Evolutionary conservation across 37 sponge, comb jelly and placozoan species (phyloP).

Genomic region (Beroe forskalii): DNA sequence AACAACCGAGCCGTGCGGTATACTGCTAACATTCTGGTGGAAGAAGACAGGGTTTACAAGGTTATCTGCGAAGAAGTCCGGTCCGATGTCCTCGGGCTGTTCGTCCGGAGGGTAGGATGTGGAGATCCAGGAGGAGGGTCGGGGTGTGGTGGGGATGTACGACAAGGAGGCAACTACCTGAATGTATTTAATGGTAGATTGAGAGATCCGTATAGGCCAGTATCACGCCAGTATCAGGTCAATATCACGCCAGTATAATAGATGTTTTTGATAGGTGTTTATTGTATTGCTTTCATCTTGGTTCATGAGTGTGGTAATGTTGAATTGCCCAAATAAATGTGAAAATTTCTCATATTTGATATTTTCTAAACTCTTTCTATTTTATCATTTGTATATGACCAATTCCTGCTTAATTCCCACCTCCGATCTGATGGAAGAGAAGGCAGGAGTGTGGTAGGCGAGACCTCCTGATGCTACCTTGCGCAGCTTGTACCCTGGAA

Average conservation of each 20-base stretch:
- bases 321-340: too few relatives aligned
- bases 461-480: not conserved
- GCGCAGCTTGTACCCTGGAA: not conserved
- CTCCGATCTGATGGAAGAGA: not conserved
- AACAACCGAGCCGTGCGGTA: not conserved
- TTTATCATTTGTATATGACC: too few relatives aligned
- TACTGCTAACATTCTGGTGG: slow-evolving; percentile 40
- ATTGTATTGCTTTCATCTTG: too few relatives aligned
- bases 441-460: slow-evolving; percentile 11
- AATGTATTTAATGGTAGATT: too few relatives aligned
- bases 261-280: too few relatives aligned
- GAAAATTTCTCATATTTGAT: too few relatives aligned
- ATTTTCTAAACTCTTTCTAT: too few relatives aligned
- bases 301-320: too few relatives aligned
- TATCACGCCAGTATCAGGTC: too few relatives aligned
- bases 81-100: not conserved
- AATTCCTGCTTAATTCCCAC: too few relatives aligned
- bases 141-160: not conserved
- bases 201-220: too few relatives aligned
- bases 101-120: not conserved
- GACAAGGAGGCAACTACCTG: not conserved
- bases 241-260: too few relatives aligned
- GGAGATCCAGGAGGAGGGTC: slow-evolving; percentile 1
- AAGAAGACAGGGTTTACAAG: slow-evolving; percentile 44
- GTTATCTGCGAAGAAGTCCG: slow-evolving; percentile 48